These are phyloP conservation scores for Cygnus olor DNA, from an alignment of 2,797 vertebrate genomes.

Conservation along the genomic window DNA sequence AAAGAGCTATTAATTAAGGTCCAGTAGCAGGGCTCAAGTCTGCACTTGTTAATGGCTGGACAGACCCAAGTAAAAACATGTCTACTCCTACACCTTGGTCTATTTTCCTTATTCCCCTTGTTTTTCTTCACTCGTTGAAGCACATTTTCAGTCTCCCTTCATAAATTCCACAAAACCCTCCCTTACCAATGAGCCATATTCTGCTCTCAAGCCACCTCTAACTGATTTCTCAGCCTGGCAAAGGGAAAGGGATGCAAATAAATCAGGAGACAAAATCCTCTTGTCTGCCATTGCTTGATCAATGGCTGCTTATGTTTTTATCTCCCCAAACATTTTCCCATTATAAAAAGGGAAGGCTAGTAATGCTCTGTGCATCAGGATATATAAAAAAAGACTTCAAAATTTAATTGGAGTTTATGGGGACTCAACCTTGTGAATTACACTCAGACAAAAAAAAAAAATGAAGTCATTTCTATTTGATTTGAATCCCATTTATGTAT, in stretches of 20 bases:
- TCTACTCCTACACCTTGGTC: background rate
- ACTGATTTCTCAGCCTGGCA: background rate
- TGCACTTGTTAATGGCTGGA: background rate
- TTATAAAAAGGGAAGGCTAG: background rate
- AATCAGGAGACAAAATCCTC: constrained; percentile 19
- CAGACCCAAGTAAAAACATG: background rate
- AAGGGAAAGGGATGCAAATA: background rate
- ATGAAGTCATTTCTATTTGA: background rate
- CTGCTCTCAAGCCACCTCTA: background rate
- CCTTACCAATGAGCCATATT: background rate
- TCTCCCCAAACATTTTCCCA: background rate
- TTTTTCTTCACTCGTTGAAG: background rate
- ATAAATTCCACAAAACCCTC: constrained; percentile 21
- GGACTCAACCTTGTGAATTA: background rate
- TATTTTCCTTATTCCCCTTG: background rate
- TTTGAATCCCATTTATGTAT: background rate
- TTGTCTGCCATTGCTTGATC: background rate
- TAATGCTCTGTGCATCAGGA: background rate
- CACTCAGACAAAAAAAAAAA: background rate
- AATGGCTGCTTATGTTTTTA: constrained; percentile 3
- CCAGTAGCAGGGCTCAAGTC: background rate
- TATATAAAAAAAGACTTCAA: background rate
- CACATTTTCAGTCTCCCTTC: background rate
- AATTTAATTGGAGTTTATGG: constrained; percentile 13
- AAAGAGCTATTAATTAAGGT: background rate